A percentile compares a stretch with the other conserved stretches of the same genome.
These are phyloP conservation scores for Iphiclides podalirius DNA, from an alignment of 2,888 invertebrate genomes.

Conservation along the genomic window DNA sequence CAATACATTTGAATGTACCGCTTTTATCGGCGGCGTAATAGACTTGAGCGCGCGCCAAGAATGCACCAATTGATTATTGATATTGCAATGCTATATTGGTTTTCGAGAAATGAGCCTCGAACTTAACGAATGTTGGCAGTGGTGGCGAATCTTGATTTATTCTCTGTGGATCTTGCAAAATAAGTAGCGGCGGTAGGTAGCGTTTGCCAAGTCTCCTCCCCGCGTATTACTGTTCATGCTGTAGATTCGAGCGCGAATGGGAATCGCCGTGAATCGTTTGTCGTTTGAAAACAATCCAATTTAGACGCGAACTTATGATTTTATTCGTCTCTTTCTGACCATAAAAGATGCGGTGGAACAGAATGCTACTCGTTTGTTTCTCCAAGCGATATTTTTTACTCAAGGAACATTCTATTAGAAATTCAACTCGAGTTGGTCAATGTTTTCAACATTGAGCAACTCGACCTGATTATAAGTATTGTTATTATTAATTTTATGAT, in stretches of 20 bases:
- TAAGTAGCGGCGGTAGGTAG: constrained; percentile 14
- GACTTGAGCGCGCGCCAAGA: constrained; percentile 76
- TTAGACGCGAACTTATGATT: not conserved
- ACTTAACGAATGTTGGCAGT: constrained; percentile 32
- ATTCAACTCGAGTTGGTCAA: too few relatives aligned
- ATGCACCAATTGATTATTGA: constrained; percentile 79
- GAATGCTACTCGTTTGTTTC: too few relatives aligned
- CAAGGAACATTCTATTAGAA: too few relatives aligned
- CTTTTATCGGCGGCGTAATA: constrained; percentile 53
- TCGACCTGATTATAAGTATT: too few relatives aligned
- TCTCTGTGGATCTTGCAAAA: constrained; percentile 27
- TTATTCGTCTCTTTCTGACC: too few relatives aligned
- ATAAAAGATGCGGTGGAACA: too few relatives aligned
- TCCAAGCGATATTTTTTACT: too few relatives aligned
- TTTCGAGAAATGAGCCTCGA: constrained; percentile 55
- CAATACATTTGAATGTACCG: constrained; percentile 50
- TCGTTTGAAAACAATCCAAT: not conserved
- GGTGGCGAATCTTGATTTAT: constrained; percentile 31
- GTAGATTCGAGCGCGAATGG: not conserved
- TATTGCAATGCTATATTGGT: constrained; percentile 72
- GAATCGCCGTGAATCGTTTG: not conserved
- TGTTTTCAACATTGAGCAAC: too few relatives aligned
- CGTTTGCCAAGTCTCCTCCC: constrained; percentile 28
- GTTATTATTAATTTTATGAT: too few relatives aligned
- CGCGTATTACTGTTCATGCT: constrained; percentile 21